Evolutionary conservation across 2,888 invertebrate genomes (phyloP).

Genomic region (Leucophenga maculata): DNA sequence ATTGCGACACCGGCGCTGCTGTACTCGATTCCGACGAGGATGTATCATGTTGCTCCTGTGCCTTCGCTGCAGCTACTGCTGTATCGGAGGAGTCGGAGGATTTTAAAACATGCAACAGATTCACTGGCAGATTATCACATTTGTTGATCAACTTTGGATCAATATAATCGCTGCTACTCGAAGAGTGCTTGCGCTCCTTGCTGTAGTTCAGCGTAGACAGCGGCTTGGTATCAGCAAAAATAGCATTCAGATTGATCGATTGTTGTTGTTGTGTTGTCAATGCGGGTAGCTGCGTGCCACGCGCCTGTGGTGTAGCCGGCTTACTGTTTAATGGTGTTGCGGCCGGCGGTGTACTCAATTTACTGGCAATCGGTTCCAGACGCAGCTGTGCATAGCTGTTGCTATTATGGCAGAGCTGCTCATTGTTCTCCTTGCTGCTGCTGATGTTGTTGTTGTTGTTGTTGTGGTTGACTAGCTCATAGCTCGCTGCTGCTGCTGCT

Average conservation of each 20-base stretch:
- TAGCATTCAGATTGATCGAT: slow-evolving; percentile 56
- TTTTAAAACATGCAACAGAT: slow-evolving; percentile 38
- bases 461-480: slow-evolving; percentile 14
- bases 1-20: slow-evolving; percentile 29
- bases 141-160: slow-evolving; percentile 79
- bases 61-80: not conserved
- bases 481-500: not conserved
- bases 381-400: slow-evolving; percentile 44
- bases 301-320: not conserved
- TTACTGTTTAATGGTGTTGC: slow-evolving; percentile 20
- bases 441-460: slow-evolving; percentile 13
- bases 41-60: slow-evolving; percentile 37
- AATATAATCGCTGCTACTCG: slow-evolving; percentile 70
- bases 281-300: slow-evolving; percentile 13
- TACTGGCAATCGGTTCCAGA: slow-evolving; percentile 49
- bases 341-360: slow-evolving; percentile 17
- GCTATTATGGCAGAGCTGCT: slow-evolving; percentile 39
- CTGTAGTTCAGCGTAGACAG: not conserved
- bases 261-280: slow-evolving; percentile 22
- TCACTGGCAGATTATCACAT: slow-evolving; percentile 79
- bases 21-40: slow-evolving; percentile 54
- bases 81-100: slow-evolving; percentile 35
- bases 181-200: slow-evolving; percentile 29
- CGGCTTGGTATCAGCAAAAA: slow-evolving; percentile 40
- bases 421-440: slow-evolving; percentile 46